Conservation (phyloP, 1,140 invertebrate species). For the Caenorhabditis latens region DNA sequence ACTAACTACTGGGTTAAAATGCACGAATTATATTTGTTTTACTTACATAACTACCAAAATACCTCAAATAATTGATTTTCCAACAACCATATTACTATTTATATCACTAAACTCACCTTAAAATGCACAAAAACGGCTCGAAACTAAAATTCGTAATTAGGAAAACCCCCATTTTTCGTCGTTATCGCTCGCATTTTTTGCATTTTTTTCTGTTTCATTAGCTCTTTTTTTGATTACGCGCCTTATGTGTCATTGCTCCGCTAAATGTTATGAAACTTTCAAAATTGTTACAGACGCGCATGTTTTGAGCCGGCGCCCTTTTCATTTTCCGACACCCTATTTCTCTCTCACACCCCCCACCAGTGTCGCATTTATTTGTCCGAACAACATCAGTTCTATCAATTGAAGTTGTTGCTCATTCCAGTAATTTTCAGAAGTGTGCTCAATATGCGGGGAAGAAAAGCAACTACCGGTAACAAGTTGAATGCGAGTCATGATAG, state of each 20-base stretch:
- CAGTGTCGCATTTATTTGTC: constrained; percentile 1
- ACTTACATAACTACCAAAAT: no score
- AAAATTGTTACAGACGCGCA: neutral
- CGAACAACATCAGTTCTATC: neutral
- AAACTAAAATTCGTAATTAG: no score
- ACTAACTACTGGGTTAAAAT: neutral
- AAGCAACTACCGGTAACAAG: constrained; percentile 44
- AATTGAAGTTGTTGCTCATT: no score
- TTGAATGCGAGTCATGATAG: constrained; percentile 27
- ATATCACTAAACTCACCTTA: no score
- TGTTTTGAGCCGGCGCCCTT: constrained; percentile 32
- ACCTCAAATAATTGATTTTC: no score
- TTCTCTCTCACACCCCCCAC: neutral
- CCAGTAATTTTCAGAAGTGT: constrained; percentile 4
- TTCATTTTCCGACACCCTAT: constrained; percentile 29
- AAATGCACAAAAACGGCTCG: no score
- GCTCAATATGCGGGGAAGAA: constrained; percentile 35
- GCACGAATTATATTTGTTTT: no score
- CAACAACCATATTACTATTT: no score
- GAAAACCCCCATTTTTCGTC: no score
- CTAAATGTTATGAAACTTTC: no score
- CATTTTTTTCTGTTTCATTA: neutral
- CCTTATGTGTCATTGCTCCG: neutral
- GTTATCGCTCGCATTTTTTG: neutral
- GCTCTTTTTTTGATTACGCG: neutral